phyloP scores from a whole-genome alignment of 2,888 invertebrate species.

The Dynastes maya region DNA sequence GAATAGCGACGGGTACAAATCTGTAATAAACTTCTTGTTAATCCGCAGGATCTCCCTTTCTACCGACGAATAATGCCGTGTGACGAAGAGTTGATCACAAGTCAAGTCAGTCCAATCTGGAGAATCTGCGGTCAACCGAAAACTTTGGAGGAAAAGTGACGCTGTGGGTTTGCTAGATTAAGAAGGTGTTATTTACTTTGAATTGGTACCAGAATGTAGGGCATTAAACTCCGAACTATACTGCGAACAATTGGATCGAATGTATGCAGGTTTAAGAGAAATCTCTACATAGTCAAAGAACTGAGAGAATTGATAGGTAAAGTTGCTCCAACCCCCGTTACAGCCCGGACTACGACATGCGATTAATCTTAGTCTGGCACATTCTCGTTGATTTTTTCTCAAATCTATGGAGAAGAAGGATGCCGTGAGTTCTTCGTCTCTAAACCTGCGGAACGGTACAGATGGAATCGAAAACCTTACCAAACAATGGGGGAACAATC shows the following conservation, averaged over 20 bases:
- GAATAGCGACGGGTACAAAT: neutral
- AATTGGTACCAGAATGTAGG: conserved; percentile 3
- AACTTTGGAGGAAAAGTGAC: neutral
- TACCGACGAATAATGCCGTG: neutral
- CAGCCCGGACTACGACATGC: too few species aligned
- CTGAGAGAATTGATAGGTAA: too few species aligned
- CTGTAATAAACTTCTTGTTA: neutral
- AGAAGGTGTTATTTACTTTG: conserved; percentile 12
- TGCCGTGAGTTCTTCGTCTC: too few species aligned
- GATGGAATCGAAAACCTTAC: too few species aligned
- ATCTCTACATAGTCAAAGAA: too few species aligned
- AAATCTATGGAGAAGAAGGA: too few species aligned
- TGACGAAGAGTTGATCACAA: neutral
- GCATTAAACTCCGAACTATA: conserved; percentile 10
- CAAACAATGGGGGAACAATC: too few species aligned
- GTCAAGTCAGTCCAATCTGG: neutral
- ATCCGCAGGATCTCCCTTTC: too few species aligned
- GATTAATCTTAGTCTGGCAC: too few species aligned
- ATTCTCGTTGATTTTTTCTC: too few species aligned
- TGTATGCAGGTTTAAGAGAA: conserved; percentile 37
- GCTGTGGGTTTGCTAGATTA: neutral
- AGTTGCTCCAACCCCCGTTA: too few species aligned
- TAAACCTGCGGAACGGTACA: too few species aligned
- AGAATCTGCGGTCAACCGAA: neutral
- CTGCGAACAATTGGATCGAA: conserved; percentile 4